A percentile compares a stretch with the other conserved stretches of the same genome.
Conservation (phyloP, 2,888 invertebrate genomes). For the Conus canariensis region DNA sequence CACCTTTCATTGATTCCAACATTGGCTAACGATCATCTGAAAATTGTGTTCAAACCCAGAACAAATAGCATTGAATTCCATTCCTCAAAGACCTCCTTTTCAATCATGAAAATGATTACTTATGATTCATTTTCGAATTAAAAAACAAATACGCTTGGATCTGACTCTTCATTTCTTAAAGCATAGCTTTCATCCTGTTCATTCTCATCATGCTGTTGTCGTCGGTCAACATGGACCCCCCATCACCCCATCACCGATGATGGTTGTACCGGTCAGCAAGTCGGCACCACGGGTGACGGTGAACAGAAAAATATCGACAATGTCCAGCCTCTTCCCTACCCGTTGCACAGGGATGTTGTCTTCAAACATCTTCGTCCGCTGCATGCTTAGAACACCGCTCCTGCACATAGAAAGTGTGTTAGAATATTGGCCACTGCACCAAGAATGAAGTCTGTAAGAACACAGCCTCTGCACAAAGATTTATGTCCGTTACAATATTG, state of each 20-base stretch:
- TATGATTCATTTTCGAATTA: no score
- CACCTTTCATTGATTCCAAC: no score
- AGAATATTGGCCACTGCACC: no score
- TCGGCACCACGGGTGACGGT: constrained; percentile 69
- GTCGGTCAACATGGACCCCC: constrained; percentile 62
- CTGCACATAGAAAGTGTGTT: constrained; percentile 36
- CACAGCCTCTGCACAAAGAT: no score
- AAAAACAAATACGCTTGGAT: no score
- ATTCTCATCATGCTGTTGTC: constrained; percentile 38
- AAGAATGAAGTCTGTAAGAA: no score
- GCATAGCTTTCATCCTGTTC: constrained; percentile 39
- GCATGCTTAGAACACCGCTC: constrained; percentile 44
- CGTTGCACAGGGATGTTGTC: constrained; percentile 72
- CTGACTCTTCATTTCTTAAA: not conserved
- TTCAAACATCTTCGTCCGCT: constrained; percentile 47
- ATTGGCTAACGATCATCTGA: no score
- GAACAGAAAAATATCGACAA: constrained; percentile 73
- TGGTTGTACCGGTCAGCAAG: constrained; percentile 69
- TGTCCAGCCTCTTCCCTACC: constrained; percentile 67
- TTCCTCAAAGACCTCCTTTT: no score
- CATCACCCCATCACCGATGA: constrained; percentile 73
- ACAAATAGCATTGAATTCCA: no score
- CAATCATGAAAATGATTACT: no score
- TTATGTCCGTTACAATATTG: no score
- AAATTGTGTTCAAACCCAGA: no score